Conservation (phyloP, 23 tunicate species). For the Ciona savignyi region DNA sequence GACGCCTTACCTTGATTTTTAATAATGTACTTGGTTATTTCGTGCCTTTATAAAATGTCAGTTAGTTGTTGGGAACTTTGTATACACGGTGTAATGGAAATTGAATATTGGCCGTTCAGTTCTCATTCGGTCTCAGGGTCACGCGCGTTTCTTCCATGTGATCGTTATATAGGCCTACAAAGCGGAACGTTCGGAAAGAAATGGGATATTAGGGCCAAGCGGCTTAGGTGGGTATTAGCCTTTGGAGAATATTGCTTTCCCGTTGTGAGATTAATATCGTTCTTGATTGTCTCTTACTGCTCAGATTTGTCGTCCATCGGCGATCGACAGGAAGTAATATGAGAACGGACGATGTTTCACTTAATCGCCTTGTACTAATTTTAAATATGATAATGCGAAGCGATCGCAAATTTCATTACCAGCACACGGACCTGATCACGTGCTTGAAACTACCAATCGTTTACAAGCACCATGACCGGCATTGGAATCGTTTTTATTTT, state of each 20-base stretch:
- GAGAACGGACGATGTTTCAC: slow-evolving; percentile 4
- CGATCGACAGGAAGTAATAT: slow-evolving; percentile 17
- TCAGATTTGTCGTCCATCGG: slow-evolving; percentile 20
- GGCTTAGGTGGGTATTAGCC: slow-evolving; percentile 30
- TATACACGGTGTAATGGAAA: too few relatives aligned
- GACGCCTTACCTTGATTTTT: too few relatives aligned
- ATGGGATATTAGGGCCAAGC: slow-evolving; percentile 35
- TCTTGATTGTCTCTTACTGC: slow-evolving; percentile 12
- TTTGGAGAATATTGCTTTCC: slow-evolving; percentile 12
- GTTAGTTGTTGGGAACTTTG: too few relatives aligned
- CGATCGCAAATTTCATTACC: not conserved
- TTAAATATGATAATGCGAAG: not conserved
- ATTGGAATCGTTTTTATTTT: too few relatives aligned
- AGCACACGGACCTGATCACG: not conserved
- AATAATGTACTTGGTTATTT: too few relatives aligned
- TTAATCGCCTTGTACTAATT: slow-evolving; percentile 18
- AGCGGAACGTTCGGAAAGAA: too few relatives aligned
- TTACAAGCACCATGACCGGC: too few relatives aligned
- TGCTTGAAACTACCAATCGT: not conserved
- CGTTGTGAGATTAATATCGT: slow-evolving; percentile 23
- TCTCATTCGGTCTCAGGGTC: too few relatives aligned
- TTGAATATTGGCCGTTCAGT: too few relatives aligned
- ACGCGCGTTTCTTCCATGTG: not conserved
- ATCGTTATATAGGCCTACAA: too few relatives aligned
- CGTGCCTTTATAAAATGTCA: too few relatives aligned